Evolutionary conservation across 2,888 invertebrate species (phyloP).

Genomic region (Scotopteryx bipunctaria): DNA sequence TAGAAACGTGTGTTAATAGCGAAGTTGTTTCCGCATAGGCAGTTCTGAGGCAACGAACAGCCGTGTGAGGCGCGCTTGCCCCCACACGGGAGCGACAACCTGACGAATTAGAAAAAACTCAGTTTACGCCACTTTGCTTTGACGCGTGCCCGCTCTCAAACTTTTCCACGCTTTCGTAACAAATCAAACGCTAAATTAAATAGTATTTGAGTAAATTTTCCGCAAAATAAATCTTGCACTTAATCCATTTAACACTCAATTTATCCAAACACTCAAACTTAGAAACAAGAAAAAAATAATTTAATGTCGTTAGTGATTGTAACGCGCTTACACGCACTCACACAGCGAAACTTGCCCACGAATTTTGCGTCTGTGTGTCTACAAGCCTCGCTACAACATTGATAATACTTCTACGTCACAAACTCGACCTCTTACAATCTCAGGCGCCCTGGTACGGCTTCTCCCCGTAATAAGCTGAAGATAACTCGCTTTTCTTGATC

Average conservation of each 20-base stretch:
- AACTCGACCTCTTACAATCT: conserved; percentile 64
- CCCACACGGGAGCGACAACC: conserved; percentile 80
- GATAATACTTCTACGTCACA: conserved; percentile 64
- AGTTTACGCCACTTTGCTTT: conserved; percentile 58
- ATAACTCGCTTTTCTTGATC: conserved; percentile 79
- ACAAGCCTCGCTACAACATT: conserved; percentile 48
- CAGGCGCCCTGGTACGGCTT: conserved; percentile 74
- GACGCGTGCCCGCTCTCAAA: conserved; percentile 46
- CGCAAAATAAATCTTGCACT: neutral
- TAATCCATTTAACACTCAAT: neutral
- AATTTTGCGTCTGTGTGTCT: conserved; percentile 45
- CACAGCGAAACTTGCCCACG: conserved; percentile 52
- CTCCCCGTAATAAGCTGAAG: conserved; percentile 82
- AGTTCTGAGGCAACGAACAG: conserved; percentile 73
- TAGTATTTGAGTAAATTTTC: neutral
- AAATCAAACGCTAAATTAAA: neutral
- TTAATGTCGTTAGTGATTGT: conserved; percentile 49
- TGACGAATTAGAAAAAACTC: conserved; percentile 78
- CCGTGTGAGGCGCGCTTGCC: conserved; percentile 67
- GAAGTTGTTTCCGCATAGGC: conserved; percentile 81
- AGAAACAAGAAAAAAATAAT: conserved; percentile 19
- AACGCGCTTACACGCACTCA: conserved; percentile 68
- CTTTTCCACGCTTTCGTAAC: conserved; percentile 22
- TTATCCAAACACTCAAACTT: conserved; percentile 3
- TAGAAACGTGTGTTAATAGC: conserved; percentile 81